These are phyloP conservation scores for Gobio occitaniae DNA, from an alignment of 2,797 vertebrate genomes.

Conservation along the genomic window DNA sequence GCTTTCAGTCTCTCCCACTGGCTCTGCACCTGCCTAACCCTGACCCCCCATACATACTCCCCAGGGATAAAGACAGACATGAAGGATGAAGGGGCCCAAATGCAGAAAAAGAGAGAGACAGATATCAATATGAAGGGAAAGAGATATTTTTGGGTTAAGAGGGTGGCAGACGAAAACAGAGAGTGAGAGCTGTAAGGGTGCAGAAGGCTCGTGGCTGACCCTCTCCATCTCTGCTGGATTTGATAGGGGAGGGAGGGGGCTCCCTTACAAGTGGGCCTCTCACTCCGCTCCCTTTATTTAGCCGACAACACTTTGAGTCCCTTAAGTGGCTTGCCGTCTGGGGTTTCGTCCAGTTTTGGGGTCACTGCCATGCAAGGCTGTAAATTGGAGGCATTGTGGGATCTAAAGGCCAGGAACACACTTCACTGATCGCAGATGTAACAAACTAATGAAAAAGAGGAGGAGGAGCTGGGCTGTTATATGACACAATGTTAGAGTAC, in stretches of 20 bases:
- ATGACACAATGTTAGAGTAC: background rate
- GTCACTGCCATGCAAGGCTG: slow-evolving; percentile 63
- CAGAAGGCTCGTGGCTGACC: slow-evolving; percentile 75
- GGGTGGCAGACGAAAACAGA: slow-evolving; percentile 58
- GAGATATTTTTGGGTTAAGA: slow-evolving; percentile 13
- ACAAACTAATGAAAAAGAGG: slow-evolving; percentile 47
- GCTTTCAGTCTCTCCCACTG: slow-evolving; percentile 51
- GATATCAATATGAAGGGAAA: slow-evolving; percentile 51
- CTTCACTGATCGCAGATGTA: slow-evolving; percentile 32
- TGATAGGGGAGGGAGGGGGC: slow-evolving; percentile 50
- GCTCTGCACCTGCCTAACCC: slow-evolving; percentile 77
- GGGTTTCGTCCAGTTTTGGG: slow-evolving; percentile 60
- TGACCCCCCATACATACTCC: slow-evolving; percentile 61
- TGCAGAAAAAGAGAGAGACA: slow-evolving; percentile 1
- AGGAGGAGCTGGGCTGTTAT: slow-evolving; percentile 23
- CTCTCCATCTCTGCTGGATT: slow-evolving; percentile 64
- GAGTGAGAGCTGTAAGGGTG: slow-evolving; percentile 62
- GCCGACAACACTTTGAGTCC: slow-evolving; percentile 72
- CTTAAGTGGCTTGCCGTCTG: slow-evolving; percentile 69
- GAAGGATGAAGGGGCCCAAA: slow-evolving; percentile 22
- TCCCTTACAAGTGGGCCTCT: slow-evolving; percentile 69
- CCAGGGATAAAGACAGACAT: slow-evolving; percentile 4
- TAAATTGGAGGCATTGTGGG: slow-evolving; percentile 56
- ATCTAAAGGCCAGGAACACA: slow-evolving; percentile 40
- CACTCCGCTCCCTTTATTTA: slow-evolving; percentile 62